These are phyloP conservation scores for Smittia aterrima DNA, from an alignment of 2,888 invertebrate genomes.

Conservation along the genomic window DNA sequence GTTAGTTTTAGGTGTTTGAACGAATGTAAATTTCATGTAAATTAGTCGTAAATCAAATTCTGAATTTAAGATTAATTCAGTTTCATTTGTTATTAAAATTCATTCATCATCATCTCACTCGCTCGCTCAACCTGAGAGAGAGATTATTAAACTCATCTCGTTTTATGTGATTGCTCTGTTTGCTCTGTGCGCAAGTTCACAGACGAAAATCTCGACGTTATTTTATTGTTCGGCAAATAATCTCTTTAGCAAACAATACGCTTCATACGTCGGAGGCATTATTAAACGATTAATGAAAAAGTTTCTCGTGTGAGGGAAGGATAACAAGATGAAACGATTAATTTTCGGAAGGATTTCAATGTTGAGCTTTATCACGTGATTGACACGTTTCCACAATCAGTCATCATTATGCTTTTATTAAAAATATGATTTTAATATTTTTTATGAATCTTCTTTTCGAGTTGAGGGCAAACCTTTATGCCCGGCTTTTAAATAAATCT, in stretches of 20 bases:
- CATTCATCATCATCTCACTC: neutral
- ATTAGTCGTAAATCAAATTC: neutral
- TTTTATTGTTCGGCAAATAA: slow-evolving; percentile 14
- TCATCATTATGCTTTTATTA: slow-evolving; percentile 32
- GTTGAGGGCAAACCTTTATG: neutral
- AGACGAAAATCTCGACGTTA: neutral
- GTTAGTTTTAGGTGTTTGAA: neutral
- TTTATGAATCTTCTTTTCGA: neutral
- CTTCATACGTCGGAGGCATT: slow-evolving; percentile 13
- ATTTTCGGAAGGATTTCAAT: slow-evolving; percentile 15
- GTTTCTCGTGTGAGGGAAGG: neutral
- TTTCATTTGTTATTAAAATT: slow-evolving; percentile 4
- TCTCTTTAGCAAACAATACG: slow-evolving; percentile 23
- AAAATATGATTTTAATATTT: slow-evolving; percentile 18
- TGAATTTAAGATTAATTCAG: neutral
- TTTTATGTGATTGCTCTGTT: slow-evolving; percentile 22
- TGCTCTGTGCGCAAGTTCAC: slow-evolving; percentile 21
- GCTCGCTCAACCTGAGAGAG: neutral
- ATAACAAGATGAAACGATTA: slow-evolving; percentile 30
- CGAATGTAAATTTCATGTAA: slow-evolving; percentile 20
- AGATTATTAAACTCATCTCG: slow-evolving; percentile 11
- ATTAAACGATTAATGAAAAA: neutral
- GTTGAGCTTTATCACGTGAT: slow-evolving; percentile 31
- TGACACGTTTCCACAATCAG: slow-evolving; percentile 35
- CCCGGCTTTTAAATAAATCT: neutral